Evolutionary conservation across 2,797 vertebrate genomes (phyloP).

Genomic region (Melopsittacus undulatus): DNA sequence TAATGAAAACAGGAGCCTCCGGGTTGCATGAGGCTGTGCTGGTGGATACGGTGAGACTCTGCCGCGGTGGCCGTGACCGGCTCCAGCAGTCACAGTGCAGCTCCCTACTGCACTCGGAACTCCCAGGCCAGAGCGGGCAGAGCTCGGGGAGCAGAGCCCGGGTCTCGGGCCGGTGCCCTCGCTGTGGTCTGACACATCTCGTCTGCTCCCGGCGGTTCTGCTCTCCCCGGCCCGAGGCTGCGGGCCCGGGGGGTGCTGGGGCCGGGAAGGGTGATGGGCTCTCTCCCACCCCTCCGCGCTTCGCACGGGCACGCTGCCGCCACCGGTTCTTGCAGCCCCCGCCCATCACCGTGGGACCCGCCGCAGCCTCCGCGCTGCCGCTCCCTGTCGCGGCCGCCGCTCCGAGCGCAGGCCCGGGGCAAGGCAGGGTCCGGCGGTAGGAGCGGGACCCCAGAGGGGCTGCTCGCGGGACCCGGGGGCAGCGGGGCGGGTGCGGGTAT

Average conservation of each 20-base stretch:
- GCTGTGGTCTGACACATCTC: not conserved
- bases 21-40: not conserved
- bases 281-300: not conserved
- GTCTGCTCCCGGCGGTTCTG: not conserved
- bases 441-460: not conserved
- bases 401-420: not conserved
- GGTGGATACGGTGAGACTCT: rapidly evolving
- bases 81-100: not conserved
- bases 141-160: not conserved
- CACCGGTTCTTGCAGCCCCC: not conserved
- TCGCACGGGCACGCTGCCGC: not conserved
- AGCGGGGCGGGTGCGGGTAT: not conserved
- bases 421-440: not conserved
- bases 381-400: not conserved
- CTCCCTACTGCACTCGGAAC: not conserved
- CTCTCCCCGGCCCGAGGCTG: too few relatives aligned
- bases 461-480: not conserved
- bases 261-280: not conserved
- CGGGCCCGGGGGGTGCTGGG: not conserved
- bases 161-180: not conserved
- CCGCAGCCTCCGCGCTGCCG: not conserved
- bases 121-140: not conserved
- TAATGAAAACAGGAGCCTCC: rapidly evolving
- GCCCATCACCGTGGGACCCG: not conserved
- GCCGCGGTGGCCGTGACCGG: not conserved